phyloP scores from a whole-genome alignment of 1,140 invertebrate genomes.

The Antheraea mylitta region DNA sequence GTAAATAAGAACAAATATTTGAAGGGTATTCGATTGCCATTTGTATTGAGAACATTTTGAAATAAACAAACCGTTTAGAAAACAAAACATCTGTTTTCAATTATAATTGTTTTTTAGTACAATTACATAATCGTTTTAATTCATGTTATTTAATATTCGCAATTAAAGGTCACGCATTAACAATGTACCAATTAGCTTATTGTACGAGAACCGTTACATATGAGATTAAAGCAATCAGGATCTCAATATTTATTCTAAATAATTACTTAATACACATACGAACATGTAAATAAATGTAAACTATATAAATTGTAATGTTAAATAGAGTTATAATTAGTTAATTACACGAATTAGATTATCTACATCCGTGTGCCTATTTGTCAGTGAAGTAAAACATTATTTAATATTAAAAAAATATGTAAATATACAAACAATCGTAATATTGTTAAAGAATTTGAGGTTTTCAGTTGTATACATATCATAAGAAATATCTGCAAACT shows the following conservation, averaged over 20 bases:
- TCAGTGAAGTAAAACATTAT: constrained; percentile 30
- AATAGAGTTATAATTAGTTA: constrained; percentile 37
- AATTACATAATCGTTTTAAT: too few species aligned
- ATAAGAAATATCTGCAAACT: constrained; percentile 52
- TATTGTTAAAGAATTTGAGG: constrained; percentile 45
- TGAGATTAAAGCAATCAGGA: constrained; percentile 72
- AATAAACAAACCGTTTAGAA: too few species aligned
- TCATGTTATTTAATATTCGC: too few species aligned
- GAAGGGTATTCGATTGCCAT: too few species aligned
- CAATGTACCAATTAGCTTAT: not conserved
- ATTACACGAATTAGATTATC: constrained; percentile 42
- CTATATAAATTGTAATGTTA: constrained; percentile 25
- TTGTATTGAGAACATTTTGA: too few species aligned
- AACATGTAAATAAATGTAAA: constrained; percentile 54
- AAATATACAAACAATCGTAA: constrained; percentile 18
- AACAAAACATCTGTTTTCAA: not conserved
- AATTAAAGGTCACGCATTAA: not conserved
- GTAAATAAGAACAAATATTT: too few species aligned
- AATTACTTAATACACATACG: constrained; percentile 30
- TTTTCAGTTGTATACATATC: constrained; percentile 76
- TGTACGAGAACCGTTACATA: constrained; percentile 29
- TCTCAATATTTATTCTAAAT: constrained; percentile 68
- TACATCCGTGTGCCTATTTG: constrained; percentile 65
- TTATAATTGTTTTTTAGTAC: too few species aligned
- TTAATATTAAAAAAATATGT: constrained; percentile 51